Evolutionary conservation across 2,797 vertebrate genomes (phyloP), one percentile per base, ranked within the genome.

Genomic region (Onychomys leucogaster): DNA sequence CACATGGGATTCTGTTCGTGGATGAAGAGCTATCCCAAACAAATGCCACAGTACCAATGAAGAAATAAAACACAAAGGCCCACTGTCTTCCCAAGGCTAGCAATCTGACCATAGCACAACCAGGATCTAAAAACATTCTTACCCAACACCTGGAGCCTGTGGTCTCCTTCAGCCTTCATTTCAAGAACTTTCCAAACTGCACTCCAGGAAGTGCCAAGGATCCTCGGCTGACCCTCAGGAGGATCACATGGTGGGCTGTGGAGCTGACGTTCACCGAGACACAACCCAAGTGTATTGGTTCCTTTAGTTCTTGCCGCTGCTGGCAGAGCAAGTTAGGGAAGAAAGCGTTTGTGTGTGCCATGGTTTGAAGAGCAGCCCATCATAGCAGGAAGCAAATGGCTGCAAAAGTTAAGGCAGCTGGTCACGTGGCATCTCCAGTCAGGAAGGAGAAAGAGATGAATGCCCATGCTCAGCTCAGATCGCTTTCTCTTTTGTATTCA

Each of bases 1-100:
- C 17, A 46, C 19, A 16, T 16, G 14, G 17, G 14, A n/a, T 29
- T 27, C 17, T 29, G 37, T 4, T 65, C n/a, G 0, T 0, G 7
- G 43, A 78, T 25, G 52, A 69, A 29, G 46, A 59, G 57, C 37
- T 34, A 23, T 69, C 9, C 43, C 52, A 9, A 34, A 63, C 23
- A 13, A 34, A 63, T 23, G 10, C 41, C 89, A 61, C 6, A 29
- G 43, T 7, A 59, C 27, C 23, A 63, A 23, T 16, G 6, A 73
- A 59, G 71, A 65, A 90, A 80, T 14, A 8, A 65, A 89, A 34
- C 27, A 17, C 16, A 19, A 7, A 27, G 21, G 27, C 11, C 37
- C 27, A 11, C 67, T 11, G 14, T 55, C 3, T 37, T 21, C 41
- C 46, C n/a, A n/a, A 59, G 21, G 16, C 27, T 67, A 82, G 80